These are phyloP conservation scores for Thumatha senex DNA, from an alignment of 2,888 invertebrate genomes.

Conservation along the genomic window DNA sequence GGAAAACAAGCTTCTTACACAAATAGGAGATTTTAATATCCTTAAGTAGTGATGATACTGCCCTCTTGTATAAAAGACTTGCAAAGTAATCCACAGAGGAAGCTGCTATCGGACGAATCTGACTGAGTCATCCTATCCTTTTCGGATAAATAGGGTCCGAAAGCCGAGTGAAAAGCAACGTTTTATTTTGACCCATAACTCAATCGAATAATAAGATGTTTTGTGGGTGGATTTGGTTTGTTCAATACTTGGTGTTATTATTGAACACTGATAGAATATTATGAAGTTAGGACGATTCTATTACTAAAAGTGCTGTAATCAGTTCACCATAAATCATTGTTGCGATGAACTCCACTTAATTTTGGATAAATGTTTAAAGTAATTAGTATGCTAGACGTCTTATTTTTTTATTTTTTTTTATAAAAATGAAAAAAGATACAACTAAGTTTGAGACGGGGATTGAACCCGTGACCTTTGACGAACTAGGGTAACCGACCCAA, in stretches of 20 bases:
- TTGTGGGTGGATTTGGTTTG: constrained; percentile 2
- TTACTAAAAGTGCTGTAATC: background rate
- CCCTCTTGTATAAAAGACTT: constrained; percentile 78
- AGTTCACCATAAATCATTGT: too few relatives aligned
- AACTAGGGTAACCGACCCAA: too few relatives aligned
- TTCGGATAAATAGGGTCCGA: constrained; percentile 78
- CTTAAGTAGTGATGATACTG: constrained; percentile 81
- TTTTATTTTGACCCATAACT: constrained; percentile 54
- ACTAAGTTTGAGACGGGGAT: too few relatives aligned
- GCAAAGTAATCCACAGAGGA: constrained; percentile 81
- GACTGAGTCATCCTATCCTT: constrained; percentile 81
- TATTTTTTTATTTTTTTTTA: too few relatives aligned
- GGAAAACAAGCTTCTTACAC: constrained; percentile 79
- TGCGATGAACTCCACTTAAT: too few relatives aligned
- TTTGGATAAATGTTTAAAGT: too few relatives aligned
- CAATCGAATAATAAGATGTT: constrained; percentile 29
- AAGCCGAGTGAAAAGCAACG: constrained; percentile 53
- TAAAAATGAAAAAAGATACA: too few relatives aligned
- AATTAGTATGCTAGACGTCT: too few relatives aligned
- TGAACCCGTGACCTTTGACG: too few relatives aligned
- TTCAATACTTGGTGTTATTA: background rate
- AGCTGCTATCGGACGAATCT: constrained; percentile 78
- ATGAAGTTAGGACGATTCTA: too few relatives aligned
- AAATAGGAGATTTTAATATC: constrained; percentile 82
- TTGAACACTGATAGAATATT: background rate